phyloP scores from a whole-genome alignment of 1,140 invertebrate genomes.

The Eufriesea mexicana region DNA sequence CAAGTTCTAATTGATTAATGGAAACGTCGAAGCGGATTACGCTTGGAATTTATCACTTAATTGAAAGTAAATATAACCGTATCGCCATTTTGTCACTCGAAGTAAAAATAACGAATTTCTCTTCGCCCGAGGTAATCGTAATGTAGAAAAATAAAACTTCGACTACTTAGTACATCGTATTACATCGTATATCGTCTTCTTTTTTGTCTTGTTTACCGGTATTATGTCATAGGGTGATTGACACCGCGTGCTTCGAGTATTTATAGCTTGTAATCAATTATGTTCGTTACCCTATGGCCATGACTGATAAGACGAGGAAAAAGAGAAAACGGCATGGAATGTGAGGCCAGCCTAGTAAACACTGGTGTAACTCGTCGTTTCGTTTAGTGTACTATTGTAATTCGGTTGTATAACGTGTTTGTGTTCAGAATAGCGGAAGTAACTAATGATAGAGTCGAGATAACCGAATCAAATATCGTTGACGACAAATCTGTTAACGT shows the following conservation, averaged over 20 bases:
- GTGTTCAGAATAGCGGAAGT: no score
- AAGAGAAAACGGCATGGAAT: background rate
- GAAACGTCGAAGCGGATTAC: background rate
- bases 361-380: background rate
- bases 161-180: background rate
- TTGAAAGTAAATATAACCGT: background rate
- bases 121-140: background rate
- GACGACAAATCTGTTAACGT: no score
- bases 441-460: no score
- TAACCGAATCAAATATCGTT: no score
- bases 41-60: background rate
- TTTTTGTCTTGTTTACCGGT: background rate
- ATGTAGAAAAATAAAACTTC: background rate
- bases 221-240: background rate
- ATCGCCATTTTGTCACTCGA: background rate
- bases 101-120: background rate
- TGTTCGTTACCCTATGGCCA: background rate
- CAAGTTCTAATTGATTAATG: background rate
- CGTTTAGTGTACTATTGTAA: background rate
- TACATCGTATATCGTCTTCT: background rate
- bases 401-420: no score
- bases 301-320: background rate
- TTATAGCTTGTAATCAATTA: background rate
- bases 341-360: background rate
- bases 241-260: background rate